Evolutionary conservation across 30 jellyfish, hydroid and myxozoan species (phyloP).

Genomic region (Hydractinia symbiolongicarpus): DNA sequence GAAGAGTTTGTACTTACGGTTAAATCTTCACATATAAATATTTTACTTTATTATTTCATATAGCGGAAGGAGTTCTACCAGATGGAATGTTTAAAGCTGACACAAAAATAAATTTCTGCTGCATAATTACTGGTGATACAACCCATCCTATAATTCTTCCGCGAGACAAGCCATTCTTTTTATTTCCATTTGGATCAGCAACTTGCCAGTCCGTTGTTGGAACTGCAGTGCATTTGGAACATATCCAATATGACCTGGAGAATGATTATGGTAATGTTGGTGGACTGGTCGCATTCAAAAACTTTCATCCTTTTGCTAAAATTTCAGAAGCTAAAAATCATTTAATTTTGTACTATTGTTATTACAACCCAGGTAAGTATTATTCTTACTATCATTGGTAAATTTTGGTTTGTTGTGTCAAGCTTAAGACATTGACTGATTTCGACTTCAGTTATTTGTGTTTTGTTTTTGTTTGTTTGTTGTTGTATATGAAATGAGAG

Average conservation of each 20-base stretch:
- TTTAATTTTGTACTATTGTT: conserved; percentile 23
- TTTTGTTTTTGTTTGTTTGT: too few species aligned
- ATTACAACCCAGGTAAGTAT: conserved; percentile 30
- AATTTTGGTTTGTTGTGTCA: not conserved
- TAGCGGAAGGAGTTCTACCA: conserved; percentile 24
- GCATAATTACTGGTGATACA: not conserved
- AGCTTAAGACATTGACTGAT: too few species aligned
- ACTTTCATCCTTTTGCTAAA: conserved; percentile 29
- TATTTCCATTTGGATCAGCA: conserved; percentile 29
- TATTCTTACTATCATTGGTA: not conserved
- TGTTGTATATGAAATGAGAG: too few species aligned
- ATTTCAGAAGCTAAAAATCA: not conserved
- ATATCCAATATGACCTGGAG: conserved; percentile 31
- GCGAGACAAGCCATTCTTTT: conserved; percentile 31
- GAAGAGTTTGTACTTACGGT: too few species aligned
- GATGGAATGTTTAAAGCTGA: conserved; percentile 40
- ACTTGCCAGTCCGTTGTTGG: conserved; percentile 28
- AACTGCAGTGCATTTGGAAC: conserved; percentile 15
- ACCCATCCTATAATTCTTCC: conserved; percentile 15
- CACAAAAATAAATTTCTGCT: conserved; percentile 27
- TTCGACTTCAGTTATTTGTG: too few species aligned
- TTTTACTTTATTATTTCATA: too few species aligned
- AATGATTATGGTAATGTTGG: conserved; percentile 13
- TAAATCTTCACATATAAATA: too few species aligned
- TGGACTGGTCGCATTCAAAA: conserved; percentile 12